These are phyloP conservation scores for Tubulanus polymorphus DNA, from an alignment of 2,888 invertebrate genomes.

Conservation along the genomic window DNA sequence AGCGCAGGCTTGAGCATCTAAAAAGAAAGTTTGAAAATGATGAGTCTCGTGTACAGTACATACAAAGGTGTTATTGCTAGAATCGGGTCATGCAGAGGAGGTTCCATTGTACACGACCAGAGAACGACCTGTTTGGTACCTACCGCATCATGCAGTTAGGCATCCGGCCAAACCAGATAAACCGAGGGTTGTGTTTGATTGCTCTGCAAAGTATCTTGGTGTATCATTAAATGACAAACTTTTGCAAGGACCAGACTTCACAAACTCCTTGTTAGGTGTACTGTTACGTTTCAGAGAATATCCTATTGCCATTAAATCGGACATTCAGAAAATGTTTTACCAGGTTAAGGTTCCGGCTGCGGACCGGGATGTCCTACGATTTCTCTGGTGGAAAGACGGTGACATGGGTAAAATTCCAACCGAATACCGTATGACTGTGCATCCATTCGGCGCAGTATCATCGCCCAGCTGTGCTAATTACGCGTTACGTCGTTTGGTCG, in stretches of 20 bases:
- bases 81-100: background rate
- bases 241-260: background rate
- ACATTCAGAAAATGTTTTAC: slow-evolving; percentile 1
- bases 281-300: background rate
- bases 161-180: background rate
- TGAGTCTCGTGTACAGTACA: background rate
- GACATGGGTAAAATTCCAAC: background rate
- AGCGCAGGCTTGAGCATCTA: background rate
- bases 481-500: background rate
- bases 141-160: slow-evolving; percentile 1
- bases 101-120: background rate
- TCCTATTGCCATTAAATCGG: background rate
- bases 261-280: slow-evolving; percentile 1
- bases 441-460: slow-evolving; percentile 3
- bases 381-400: slow-evolving; percentile 1
- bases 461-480: slow-evolving; percentile 3
- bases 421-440: slow-evolving; percentile 5
- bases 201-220: slow-evolving; percentile 6
- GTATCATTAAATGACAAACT: background rate
- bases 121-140: background rate
- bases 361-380: background rate
- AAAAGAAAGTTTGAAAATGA: background rate
- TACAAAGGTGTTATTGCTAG: background rate
- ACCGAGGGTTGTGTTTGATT: slow-evolving; percentile 14
- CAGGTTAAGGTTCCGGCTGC: background rate